Evolutionary conservation across 2,797 vertebrate genomes (phyloP).

Genomic region (Smutsia temminckii): DNA sequence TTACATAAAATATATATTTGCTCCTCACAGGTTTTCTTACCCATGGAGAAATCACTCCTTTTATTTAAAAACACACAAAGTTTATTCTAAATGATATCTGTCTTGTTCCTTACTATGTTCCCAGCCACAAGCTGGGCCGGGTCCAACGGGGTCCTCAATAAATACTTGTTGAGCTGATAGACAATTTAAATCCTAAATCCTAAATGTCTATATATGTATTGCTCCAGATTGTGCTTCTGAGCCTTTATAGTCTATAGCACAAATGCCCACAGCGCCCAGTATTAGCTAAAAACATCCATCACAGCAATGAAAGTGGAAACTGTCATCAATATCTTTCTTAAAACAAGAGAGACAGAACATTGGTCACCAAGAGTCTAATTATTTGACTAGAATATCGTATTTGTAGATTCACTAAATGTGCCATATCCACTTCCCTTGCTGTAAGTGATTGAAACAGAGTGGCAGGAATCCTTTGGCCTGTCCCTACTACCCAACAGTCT

Average conservation of each 20-base stretch:
- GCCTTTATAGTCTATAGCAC: background rate
- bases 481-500: background rate
- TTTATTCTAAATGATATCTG: background rate
- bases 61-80: background rate
- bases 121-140: background rate
- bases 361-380: slow-evolving; percentile 21
- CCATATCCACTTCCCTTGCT: slow-evolving; percentile 3
- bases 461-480: background rate
- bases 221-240: background rate
- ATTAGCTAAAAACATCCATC: slow-evolving; percentile 14
- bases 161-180: slow-evolving; percentile 36
- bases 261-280: background rate
- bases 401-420: background rate
- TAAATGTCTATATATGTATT: background rate
- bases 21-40: background rate
- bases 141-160: background rate
- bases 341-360: slow-evolving; percentile 50
- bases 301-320: background rate
- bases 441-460: slow-evolving; percentile 14
- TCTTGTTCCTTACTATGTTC: background rate
- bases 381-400: background rate
- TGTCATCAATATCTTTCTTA: slow-evolving; percentile 1
- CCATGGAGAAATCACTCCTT: background rate
- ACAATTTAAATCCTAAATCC: background rate
- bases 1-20: background rate